Evolutionary conservation across 1,140 invertebrate species (phyloP).

Genomic region (Cotesia typhae): DNA sequence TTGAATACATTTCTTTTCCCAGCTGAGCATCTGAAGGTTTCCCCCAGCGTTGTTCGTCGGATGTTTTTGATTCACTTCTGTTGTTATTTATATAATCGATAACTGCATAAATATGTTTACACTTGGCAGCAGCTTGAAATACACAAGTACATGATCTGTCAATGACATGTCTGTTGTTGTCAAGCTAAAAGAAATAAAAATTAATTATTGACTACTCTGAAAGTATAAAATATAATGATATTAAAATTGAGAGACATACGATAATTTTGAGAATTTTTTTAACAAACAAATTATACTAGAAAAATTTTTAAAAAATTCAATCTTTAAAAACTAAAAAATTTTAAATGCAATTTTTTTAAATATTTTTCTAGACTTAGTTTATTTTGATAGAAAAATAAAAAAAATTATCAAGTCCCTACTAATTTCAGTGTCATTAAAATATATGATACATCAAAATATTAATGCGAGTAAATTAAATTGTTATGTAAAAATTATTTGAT

Average conservation of each 20-base stretch:
- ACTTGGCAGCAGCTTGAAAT: constrained; percentile 14
- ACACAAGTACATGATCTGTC: constrained; percentile 24
- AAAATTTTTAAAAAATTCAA: too few relatives aligned
- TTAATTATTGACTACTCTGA: constrained; percentile 11
- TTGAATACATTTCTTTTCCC: constrained; percentile 29
- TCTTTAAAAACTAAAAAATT: too few relatives aligned
- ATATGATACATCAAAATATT: constrained; percentile 2
- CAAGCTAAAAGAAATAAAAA: constrained; percentile 26
- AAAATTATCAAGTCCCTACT: too few relatives aligned
- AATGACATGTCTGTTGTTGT: constrained; percentile 24
- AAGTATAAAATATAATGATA: background rate
- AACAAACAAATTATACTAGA: too few relatives aligned
- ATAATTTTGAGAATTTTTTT: too few relatives aligned
- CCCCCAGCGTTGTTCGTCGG: constrained; percentile 31
- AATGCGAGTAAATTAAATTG: background rate
- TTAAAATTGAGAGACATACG: too few relatives aligned
- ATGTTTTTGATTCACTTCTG: constrained; percentile 28
- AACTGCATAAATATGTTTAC: constrained; percentile 35
- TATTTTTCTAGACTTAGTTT: too few relatives aligned
- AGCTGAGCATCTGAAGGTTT: constrained; percentile 27
- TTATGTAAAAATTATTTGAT: too few relatives aligned
- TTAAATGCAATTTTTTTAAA: too few relatives aligned
- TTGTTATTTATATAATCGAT: constrained; percentile 32
- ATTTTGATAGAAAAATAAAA: too few relatives aligned
- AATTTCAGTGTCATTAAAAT: background rate